Percentiles rank a stretch among this genome's conserved stretches.
Evolutionary conservation across 2,888 invertebrate genomes (phyloP).

Genomic region (Automeris io): DNA sequence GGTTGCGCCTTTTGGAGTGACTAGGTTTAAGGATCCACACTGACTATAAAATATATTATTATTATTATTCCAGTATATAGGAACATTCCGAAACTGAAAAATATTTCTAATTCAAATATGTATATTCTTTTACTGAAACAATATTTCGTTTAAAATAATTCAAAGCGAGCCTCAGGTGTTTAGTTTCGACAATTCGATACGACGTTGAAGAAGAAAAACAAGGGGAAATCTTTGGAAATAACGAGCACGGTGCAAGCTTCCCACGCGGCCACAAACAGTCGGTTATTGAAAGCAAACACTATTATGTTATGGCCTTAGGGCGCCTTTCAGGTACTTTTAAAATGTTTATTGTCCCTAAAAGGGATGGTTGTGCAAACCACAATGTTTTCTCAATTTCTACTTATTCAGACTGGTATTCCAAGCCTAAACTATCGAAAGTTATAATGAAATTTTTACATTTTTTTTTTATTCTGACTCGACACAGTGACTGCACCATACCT

Average conservation of each 20-base stretch:
- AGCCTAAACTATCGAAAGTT: no score
- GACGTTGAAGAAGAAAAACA: conserved; percentile 24
- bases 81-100: no score
- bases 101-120: no score
- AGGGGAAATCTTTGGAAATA: conserved; percentile 29
- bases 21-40: no score
- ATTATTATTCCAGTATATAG: no score
- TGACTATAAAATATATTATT: no score
- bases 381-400: background rate
- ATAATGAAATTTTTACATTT: no score
- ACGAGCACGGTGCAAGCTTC: conserved; percentile 31
- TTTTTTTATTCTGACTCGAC: no score
- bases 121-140: background rate
- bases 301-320: conserved; percentile 40
- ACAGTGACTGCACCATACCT: no score
- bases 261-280: conserved; percentile 37
- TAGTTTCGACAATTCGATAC: conserved; percentile 21
- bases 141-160: background rate
- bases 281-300: conserved; percentile 67
- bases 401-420: no score
- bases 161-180: background rate
- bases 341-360: conserved; percentile 16
- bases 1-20: no score
- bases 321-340: conserved; percentile 21
- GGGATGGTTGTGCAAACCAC: conserved; percentile 8